Percentiles rank a stretch among this genome's conserved stretches.
phyloP scores from a whole-genome alignment of 1,140 invertebrate species.

The Diuraphis noxia region DNA sequence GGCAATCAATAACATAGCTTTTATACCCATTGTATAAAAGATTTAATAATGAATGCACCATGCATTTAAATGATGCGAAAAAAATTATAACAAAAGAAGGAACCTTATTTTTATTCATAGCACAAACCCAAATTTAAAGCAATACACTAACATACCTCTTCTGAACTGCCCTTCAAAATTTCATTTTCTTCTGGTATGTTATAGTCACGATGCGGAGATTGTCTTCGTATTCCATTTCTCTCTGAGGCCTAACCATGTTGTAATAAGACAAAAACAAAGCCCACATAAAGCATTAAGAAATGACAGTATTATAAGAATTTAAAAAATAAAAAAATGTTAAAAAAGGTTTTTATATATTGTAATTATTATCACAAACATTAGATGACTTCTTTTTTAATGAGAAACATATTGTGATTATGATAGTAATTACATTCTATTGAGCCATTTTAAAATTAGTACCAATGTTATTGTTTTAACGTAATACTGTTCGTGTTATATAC shows the following conservation, averaged over 20 bases:
- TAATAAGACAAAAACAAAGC: conserved; percentile 52
- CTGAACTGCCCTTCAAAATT: conserved; percentile 42
- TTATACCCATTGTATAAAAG: not conserved
- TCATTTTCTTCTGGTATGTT: conserved; percentile 42
- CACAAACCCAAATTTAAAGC: conserved; percentile 42
- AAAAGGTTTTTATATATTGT: not conserved
- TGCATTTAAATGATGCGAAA: conserved; percentile 19
- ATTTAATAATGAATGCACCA: conserved; percentile 2
- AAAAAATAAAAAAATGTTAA: conserved; percentile 27
- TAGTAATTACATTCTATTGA: conserved; percentile 37
- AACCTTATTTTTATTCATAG: conserved; percentile 24
- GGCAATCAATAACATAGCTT: not conserved
- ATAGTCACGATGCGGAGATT: conserved; percentile 12
- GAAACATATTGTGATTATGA: not conserved
- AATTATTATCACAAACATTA: conserved; percentile 21
- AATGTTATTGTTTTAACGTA: not conserved
- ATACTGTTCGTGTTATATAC: not conserved
- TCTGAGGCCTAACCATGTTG: conserved; percentile 31
- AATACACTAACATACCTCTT: conserved; percentile 44
- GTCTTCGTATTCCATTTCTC: conserved; percentile 49
- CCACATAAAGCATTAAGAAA: conserved; percentile 47
- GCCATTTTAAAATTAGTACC: not conserved
- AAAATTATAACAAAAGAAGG: not conserved
- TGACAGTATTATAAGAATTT: conserved; percentile 33
- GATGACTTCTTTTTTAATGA: not conserved